Evolutionary conservation across 2,113 vertebrate species (phyloP), one percentile per base, ranked within the genome.

Genomic region (Hypomesus transpacificus): DNA sequence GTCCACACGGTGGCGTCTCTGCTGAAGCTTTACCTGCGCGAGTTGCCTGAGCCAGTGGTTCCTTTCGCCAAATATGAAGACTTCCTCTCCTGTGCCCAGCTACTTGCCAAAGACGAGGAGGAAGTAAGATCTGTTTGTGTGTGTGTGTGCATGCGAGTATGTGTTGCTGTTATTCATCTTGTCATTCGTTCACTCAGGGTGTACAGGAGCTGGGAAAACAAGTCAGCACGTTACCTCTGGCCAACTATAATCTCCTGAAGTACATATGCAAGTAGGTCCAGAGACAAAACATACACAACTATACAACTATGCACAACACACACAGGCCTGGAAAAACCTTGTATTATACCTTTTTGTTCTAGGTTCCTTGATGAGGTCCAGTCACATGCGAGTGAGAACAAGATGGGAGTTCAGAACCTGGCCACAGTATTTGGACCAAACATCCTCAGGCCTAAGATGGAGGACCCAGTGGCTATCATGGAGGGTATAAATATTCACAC

Each of bases 291-390:
- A 61, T 63, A 6, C 24, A 16, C 22, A 16, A 4, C 3, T 34
- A 62, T 6, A 16, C 22, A 16, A 4, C 3, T 34, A 62, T 6
- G 21, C 60, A 51, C 67, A 65, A 34, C 31, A 59, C 16, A 65
- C 46, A 28, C 8, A 18, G 34, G n/a, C 13, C 31, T 17, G 3
- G 39, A 34, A 34, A 7, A 34, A 34, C 31, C 31, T 8, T 58
- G 22, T 13, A 59, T 7, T 65, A 14, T 4, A 3, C 14, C 16
- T n/a, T 68, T 3, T 57, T 16, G 31, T n/a, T 21, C 17, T 81
- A 96, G 96, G 84, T 98, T 98, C 82, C 95, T 98, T 13, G 94
- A 98, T 88, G 96, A 98, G 90, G 97, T 98, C 73, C 97, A 98
- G 88, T 93, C 96, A 68, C 94, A 98, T 81, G 93, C 93, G 65